Evolutionary conservation across 1,140 invertebrate genomes (phyloP).

Genomic region (Bilobella aurantiaca): DNA sequence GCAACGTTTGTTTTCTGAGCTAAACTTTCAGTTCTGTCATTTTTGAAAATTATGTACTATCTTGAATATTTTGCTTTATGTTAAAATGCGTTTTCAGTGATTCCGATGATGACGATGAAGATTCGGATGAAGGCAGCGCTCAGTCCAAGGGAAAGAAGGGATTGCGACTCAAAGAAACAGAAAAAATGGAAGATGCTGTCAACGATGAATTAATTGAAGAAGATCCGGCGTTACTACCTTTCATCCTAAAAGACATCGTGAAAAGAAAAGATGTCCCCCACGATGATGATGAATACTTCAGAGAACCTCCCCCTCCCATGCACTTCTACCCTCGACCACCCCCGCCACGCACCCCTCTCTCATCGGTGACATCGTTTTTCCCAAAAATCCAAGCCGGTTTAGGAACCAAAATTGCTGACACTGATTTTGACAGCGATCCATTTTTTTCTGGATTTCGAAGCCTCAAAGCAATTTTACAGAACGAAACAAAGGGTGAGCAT

Average conservation of each 20-base stretch:
- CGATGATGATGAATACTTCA: neutral
- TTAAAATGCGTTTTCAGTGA: neutral
- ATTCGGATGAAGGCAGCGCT: slow-evolving; percentile 14
- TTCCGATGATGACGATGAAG: slow-evolving; percentile 9
- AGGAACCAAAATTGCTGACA: slow-evolving; percentile 6
- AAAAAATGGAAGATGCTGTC: slow-evolving; percentile 17
- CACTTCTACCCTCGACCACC: neutral
- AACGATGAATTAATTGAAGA: slow-evolving; percentile 24
- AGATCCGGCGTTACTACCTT: slow-evolving; percentile 17
- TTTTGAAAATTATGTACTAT: neutral
- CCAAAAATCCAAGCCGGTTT: slow-evolving; percentile 13
- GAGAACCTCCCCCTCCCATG: neutral
- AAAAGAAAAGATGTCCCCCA: neutral
- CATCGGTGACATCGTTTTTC: slow-evolving; percentile 3
- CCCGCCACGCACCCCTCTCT: neutral
- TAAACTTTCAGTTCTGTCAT: neutral
- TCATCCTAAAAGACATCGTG: slow-evolving; percentile 15
- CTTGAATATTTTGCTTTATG: neutral
- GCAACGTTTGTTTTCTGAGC: neutral
- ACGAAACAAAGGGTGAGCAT: neutral
- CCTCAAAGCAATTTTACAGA: neutral
- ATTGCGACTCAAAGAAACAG: slow-evolving; percentile 18
- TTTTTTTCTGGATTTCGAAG: slow-evolving; percentile 29
- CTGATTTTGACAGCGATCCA: slow-evolving; percentile 25
- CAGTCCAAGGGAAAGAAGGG: neutral